A percentile compares a stretch with the other conserved stretches of the same genome.
These are phyloP conservation scores for Sphaerodactylus townsendi DNA, from an alignment of 2,113 vertebrate genomes.

Conservation along the genomic window DNA sequence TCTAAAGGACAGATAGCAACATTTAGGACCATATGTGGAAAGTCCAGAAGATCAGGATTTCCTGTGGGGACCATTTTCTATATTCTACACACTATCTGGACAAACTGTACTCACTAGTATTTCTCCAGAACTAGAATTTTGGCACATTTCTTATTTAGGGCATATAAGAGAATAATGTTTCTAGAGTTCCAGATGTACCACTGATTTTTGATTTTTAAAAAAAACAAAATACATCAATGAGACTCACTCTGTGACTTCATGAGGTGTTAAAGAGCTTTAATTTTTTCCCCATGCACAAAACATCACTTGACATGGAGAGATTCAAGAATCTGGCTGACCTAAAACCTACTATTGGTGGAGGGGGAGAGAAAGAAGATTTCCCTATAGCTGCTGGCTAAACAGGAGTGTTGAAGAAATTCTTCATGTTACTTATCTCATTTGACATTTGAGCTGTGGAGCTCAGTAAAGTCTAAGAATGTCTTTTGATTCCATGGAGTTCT, in stretches of 20 bases:
- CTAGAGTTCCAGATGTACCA: accelerated
- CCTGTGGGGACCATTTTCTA: constrained; percentile 18
- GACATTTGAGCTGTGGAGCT: neutral
- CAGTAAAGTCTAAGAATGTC: neutral
- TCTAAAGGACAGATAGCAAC: constrained; percentile 13
- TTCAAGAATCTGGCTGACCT: neutral
- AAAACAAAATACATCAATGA: constrained; percentile 19
- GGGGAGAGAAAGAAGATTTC: neutral
- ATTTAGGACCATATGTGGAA: constrained; percentile 37
- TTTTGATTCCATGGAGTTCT: neutral
- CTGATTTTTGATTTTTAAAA: constrained; percentile 23
- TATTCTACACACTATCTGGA: too few relatives aligned
- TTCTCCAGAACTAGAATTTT: neutral
- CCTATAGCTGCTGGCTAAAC: neutral
- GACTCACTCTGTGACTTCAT: neutral
- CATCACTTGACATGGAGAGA: too few relatives aligned
- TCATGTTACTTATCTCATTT: neutral
- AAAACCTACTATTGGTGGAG: neutral
- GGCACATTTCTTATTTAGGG: constrained; percentile 41
- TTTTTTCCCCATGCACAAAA: neutral
- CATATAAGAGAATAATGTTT: neutral
- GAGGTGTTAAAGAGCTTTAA: constrained; percentile 25
- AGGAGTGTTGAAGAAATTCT: neutral
- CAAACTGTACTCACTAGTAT: constrained; percentile 3
- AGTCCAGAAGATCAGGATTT: constrained; percentile 22